phyloP scores from a whole-genome alignment of 2,888 invertebrate genomes.

The Ectobius pallidus region DNA sequence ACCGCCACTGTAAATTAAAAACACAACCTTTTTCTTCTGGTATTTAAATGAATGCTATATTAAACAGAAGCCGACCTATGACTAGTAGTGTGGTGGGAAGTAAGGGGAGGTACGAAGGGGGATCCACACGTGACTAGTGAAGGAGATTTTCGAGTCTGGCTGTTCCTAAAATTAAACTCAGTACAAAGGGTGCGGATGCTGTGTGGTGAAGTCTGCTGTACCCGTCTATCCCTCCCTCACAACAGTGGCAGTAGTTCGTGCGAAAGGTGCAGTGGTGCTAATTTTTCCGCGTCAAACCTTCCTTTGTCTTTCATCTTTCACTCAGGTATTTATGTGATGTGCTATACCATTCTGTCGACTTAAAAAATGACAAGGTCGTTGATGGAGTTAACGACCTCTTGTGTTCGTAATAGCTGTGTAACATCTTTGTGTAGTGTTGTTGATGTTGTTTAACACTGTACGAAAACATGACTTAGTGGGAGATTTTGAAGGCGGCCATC shows the following conservation, averaged over 20 bases:
- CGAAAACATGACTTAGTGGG: background rate
- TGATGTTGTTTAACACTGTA: background rate
- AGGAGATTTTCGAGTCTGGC: constrained; percentile 13
- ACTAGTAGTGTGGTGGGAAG: background rate
- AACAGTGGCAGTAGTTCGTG: background rate
- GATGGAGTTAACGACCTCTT: background rate
- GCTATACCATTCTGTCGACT: background rate
- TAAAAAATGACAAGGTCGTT: background rate
- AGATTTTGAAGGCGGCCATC: too few species aligned
- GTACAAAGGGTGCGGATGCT: constrained; percentile 16
- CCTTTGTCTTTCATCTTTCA: too few species aligned
- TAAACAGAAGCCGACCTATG: constrained; percentile 12
- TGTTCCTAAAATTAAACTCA: constrained; percentile 27
- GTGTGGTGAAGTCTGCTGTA: background rate
- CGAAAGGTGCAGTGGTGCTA: background rate
- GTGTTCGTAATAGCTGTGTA: too few species aligned
- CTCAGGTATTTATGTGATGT: background rate
- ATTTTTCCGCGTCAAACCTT: background rate
- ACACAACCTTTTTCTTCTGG: too few species aligned
- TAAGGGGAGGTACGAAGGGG: background rate
- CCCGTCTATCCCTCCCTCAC: background rate
- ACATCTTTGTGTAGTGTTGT: background rate
- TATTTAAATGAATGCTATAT: too few species aligned
- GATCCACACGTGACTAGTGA: constrained; percentile 12
- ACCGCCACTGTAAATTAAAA: too few species aligned